Evolutionary conservation across 1,140 invertebrate genomes (phyloP), one percentile per base, ranked within the genome.

Genomic region (Babylonia areolata): DNA sequence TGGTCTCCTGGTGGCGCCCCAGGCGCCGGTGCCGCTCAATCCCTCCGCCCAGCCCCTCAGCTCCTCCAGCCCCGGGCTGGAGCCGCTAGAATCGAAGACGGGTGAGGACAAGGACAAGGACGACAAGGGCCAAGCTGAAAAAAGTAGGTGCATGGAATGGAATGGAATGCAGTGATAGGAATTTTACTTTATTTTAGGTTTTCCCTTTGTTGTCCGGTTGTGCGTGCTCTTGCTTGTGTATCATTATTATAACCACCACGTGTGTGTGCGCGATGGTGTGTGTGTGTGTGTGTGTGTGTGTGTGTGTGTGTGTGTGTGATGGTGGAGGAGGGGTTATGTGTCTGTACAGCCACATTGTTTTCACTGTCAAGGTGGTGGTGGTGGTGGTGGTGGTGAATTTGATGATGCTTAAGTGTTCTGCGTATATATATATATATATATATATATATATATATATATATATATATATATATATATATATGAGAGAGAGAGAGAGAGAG

Each of bases 1-100:
- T 39, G 90, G 87, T 85, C 89, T 92, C 2, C 87, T 91, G 40
- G 90, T 91, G 84, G 87, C 91, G 15, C 58, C 58, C 58, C 5
- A 89, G 51, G 89, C 89, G n/a, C 86, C 87, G 42, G 64, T 90
- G 39, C 78, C 87, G 23, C 86, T 89, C 37, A 91, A 91, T 81
- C 90, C 91, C 37, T 89, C 87, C 35, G n/a, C 86, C 40, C 84
- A 90, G 40, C 86, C 87, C 69, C 71, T 81, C 87, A 73, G 84
- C 88, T 71, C 83, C 81, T 73, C 81, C 86, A 73, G 71, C 84
- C 79, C 87, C 84, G 33, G 78, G 79, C 77, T 82, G 71, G 77
- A 88, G 88, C 42, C 83, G 77, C n/a, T n/a, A n/a, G n/a, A n/a
- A n/a, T 58, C 58, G 15, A 23, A 2, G 28, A 64, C 73, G 0